Evolutionary conservation across 2,888 invertebrate species (phyloP).

Genomic region (Physocephala rufipes): DNA sequence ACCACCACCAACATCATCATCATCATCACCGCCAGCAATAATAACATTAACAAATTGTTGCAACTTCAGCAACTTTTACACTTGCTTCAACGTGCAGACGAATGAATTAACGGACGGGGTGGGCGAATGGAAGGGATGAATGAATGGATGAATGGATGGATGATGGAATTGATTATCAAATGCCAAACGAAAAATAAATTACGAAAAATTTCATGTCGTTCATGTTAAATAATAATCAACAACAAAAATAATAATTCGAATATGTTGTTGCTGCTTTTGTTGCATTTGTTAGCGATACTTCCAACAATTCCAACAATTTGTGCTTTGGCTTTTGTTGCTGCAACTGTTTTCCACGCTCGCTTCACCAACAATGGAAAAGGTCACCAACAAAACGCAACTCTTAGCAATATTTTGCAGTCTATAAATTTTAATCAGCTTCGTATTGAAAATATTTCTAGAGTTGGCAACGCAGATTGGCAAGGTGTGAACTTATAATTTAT

Average conservation of each 20-base stretch:
- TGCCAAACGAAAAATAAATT: conserved; percentile 34
- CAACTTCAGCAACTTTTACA: conserved; percentile 6
- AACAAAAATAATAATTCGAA: conserved; percentile 17
- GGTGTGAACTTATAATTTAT: too few species aligned
- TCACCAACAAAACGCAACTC: conserved; percentile 15
- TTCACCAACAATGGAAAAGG: conserved; percentile 27
- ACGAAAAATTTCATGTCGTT: conserved; percentile 26
- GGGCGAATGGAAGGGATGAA: too few species aligned
- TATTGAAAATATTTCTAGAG: not conserved
- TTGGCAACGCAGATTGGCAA: too few species aligned
- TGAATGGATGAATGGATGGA: too few species aligned
- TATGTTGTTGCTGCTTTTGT: conserved; percentile 8
- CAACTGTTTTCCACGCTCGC: too few species aligned
- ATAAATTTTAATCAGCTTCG: conserved; percentile 8
- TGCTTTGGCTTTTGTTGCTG: not conserved
- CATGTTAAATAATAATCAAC: conserved; percentile 19
- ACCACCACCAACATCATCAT: not conserved
- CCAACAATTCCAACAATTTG: not conserved
- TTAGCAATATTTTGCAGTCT: not conserved
- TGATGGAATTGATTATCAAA: conserved; percentile 23
- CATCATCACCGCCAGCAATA: conserved; percentile 4
- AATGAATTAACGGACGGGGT: too few species aligned
- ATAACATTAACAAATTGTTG: conserved; percentile 17
- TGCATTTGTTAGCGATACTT: not conserved
- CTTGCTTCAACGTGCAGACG: conserved; percentile 12